A percentile compares a stretch with the other conserved stretches of the same genome.
Conservation (phyloP, 2,888 invertebrate species). For the Agrotis ipsilon region DNA sequence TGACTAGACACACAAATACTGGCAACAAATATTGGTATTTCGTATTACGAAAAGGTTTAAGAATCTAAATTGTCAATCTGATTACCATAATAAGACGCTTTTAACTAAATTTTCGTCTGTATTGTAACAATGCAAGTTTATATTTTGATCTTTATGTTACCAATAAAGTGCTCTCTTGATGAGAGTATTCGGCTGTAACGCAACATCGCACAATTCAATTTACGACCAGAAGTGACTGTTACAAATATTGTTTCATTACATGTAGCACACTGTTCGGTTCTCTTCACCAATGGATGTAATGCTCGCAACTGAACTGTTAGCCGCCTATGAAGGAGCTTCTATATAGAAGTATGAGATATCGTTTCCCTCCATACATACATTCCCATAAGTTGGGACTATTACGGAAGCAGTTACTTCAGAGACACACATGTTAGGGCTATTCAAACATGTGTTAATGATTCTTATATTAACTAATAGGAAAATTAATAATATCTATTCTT, state of each 20-base stretch:
- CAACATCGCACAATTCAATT: too few relatives aligned
- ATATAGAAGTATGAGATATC: slow-evolving; percentile 48
- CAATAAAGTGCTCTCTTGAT: too few relatives aligned
- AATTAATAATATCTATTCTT: slow-evolving; percentile 43
- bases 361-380: slow-evolving; percentile 22
- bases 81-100: slow-evolving; percentile 68
- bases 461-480: slow-evolving; percentile 52
- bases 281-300: too few relatives aligned
- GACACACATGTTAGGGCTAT: slow-evolving; percentile 51
- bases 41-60: slow-evolving; percentile 66
- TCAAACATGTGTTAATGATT: slow-evolving; percentile 63
- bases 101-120: too few relatives aligned
- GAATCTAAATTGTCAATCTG: slow-evolving; percentile 71
- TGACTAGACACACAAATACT: slow-evolving; percentile 66
- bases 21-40: slow-evolving; percentile 58
- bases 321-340: too few relatives aligned
- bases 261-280: too few relatives aligned
- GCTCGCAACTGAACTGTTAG: too few relatives aligned
- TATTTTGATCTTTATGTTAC: too few relatives aligned
- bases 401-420: slow-evolving; percentile 59
- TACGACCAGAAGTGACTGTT: too few relatives aligned
- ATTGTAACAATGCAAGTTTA: too few relatives aligned
- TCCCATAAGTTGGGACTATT: slow-evolving; percentile 37
- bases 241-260: too few relatives aligned
- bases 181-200: too few relatives aligned